phyloP scores from a whole-genome alignment of 1,140 invertebrate species.

The Aphidius ervi region DNA sequence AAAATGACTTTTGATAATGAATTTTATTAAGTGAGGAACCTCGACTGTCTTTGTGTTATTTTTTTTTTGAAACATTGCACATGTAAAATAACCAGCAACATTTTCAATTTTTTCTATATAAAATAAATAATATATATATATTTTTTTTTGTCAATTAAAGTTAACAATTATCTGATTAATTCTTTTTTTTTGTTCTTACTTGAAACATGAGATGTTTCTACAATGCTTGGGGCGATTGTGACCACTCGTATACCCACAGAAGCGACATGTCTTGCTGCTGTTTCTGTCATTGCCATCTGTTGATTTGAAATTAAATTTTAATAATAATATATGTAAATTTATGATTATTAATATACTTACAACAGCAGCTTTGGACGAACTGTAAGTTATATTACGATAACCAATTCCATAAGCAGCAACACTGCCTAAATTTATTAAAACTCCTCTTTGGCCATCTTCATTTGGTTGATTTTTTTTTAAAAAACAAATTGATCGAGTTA shows the following conservation, averaged over 20 bases:
- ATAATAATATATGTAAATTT: not conserved
- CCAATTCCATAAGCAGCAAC: slow-evolving; percentile 7
- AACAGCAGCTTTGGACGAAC: slow-evolving; percentile 8
- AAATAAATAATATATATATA: not conserved
- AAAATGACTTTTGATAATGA: slow-evolving; percentile 86
- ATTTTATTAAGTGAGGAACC: slow-evolving; percentile 81
- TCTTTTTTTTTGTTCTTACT: not conserved
- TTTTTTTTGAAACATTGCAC: slow-evolving; percentile 54
- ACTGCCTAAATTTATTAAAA: slow-evolving; percentile 3
- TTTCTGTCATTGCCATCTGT: slow-evolving; percentile 2
- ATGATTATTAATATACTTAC: slow-evolving; percentile 13
- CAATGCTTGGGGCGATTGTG: slow-evolving; percentile 2
- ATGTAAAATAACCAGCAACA: not conserved
- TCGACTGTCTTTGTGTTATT: slow-evolving; percentile 85
- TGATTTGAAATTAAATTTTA: not conserved
- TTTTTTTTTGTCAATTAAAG: not conserved
- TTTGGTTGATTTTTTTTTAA: not conserved
- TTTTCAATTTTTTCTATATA: not conserved
- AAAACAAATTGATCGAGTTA: not conserved
- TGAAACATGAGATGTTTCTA: slow-evolving; percentile 3
- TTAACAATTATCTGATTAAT: not conserved
- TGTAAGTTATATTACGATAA: slow-evolving; percentile 52
- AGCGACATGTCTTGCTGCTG: slow-evolving; percentile 1
- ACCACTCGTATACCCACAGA: slow-evolving; percentile 5
- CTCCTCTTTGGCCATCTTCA: slow-evolving; percentile 3